Conservation (phyloP, 1,140 invertebrate species). For the Hydropsyche tenuis region DNA sequence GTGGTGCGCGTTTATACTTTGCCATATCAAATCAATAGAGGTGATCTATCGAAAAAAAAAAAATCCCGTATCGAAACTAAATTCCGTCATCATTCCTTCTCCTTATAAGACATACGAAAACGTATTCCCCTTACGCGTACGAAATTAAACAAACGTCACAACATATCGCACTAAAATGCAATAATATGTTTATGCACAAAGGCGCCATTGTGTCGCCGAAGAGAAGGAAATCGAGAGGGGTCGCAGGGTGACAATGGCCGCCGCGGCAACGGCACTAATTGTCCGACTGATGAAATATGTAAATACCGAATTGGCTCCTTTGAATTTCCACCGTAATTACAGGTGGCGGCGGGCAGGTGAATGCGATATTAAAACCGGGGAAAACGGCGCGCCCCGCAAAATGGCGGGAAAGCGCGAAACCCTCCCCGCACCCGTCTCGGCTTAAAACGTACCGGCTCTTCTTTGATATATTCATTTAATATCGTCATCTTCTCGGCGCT, state of each 20-base stretch:
- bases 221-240: too few species aligned
- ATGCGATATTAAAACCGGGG: slow-evolving; percentile 40
- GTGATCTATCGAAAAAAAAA: too few species aligned
- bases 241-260: neutral
- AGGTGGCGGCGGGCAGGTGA: slow-evolving; percentile 39
- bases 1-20: too few species aligned
- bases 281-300: slow-evolving; percentile 44
- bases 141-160: too few species aligned
- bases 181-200: too few species aligned
- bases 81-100: too few species aligned
- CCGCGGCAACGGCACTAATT: slow-evolving; percentile 37
- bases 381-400: slow-evolving; percentile 19
- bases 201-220: too few species aligned
- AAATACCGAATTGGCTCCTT: slow-evolving; percentile 44
- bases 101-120: too few species aligned
- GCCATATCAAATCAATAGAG: too few species aligned
- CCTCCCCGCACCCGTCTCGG: slow-evolving; percentile 1
- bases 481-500: neutral
- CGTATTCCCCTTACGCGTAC: too few species aligned
- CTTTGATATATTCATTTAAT: slow-evolving; percentile 21
- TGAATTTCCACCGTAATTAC: slow-evolving; percentile 45
- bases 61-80: too few species aligned
- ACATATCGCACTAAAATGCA: too few species aligned
- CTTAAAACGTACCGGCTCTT: neutral
- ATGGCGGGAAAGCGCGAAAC: neutral